phyloP scores from a whole-genome alignment of 2,113 vertebrate species.

The Cochlearius cochlearius region DNA sequence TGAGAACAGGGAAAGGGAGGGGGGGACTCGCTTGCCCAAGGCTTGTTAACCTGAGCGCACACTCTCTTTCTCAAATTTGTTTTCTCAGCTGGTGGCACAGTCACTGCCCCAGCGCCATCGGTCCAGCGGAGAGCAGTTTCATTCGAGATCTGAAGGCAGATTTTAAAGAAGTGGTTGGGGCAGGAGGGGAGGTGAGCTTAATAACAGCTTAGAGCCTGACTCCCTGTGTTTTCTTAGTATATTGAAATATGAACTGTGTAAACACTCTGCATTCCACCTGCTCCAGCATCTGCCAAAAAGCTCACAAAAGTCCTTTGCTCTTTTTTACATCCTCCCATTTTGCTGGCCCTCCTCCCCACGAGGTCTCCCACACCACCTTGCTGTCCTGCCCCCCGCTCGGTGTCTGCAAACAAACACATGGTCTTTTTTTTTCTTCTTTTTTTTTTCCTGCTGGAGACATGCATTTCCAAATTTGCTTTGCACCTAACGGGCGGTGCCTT shows the following conservation, averaged over 20 bases:
- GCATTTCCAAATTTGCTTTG: background rate
- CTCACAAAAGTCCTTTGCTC: slow-evolving; percentile 51
- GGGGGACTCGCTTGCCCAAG: background rate
- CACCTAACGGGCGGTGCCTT: background rate
- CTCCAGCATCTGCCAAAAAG: slow-evolving; percentile 45
- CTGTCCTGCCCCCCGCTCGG: background rate
- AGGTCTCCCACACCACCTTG: background rate
- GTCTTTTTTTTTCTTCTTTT: background rate
- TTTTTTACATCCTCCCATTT: background rate
- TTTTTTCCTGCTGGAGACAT: background rate
- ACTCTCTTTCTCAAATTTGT: slow-evolving; percentile 74
- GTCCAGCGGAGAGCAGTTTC: slow-evolving; percentile 63
- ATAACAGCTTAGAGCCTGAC: slow-evolving; percentile 48
- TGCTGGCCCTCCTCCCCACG: background rate
- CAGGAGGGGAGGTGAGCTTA: slow-evolving; percentile 53
- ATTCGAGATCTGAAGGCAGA: slow-evolving; percentile 56
- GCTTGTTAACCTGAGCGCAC: slow-evolving; percentile 61
- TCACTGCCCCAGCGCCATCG: slow-evolving; percentile 24
- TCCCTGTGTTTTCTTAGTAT: slow-evolving; percentile 60
- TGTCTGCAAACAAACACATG: background rate
- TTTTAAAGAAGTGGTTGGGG: slow-evolving; percentile 66
- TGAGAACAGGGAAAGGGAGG: slow-evolving; percentile 17
- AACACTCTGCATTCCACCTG: slow-evolving; percentile 73
- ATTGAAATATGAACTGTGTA: slow-evolving; percentile 68
- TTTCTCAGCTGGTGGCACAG: slow-evolving; percentile 78